Conservation (phyloP, 2,888 invertebrate genomes). For the Drosophila macrospina region DNA sequence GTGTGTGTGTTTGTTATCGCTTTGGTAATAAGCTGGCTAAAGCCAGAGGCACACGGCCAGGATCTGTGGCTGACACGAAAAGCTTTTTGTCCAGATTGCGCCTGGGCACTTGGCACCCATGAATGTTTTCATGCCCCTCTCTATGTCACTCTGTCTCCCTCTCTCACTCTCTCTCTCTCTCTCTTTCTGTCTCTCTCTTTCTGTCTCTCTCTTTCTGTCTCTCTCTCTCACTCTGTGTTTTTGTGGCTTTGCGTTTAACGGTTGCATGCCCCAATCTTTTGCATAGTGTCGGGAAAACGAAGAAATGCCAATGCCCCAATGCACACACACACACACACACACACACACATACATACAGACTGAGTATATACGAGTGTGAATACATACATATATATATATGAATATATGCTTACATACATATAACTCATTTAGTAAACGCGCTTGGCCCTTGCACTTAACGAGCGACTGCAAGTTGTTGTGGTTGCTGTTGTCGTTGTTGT, state of each 20-base stretch:
- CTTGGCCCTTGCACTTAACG: conserved; percentile 38
- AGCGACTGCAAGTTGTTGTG: conserved; percentile 19
- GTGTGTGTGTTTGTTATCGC: conserved; percentile 47
- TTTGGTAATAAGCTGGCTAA: conserved; percentile 60
- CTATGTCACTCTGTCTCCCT: too few species aligned
- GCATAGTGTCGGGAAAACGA: conserved; percentile 30
- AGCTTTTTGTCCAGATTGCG: conserved; percentile 65
- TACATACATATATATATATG: background rate
- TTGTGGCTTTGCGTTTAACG: conserved; percentile 47
- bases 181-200: background rate
- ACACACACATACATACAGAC: too few species aligned
- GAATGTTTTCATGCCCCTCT: conserved; percentile 7
- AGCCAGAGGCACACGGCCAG: conserved; percentile 58
- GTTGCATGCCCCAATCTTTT: conserved; percentile 55
- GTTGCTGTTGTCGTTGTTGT: conserved; percentile 8
- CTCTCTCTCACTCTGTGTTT: background rate
- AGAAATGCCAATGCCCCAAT: conserved; percentile 63
- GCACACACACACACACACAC: too few species aligned
- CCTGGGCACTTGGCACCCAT: conserved; percentile 45
- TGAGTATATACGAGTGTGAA: background rate
- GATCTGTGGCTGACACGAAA: conserved; percentile 65
- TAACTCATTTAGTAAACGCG: conserved; percentile 61
- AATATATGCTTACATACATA: conserved; percentile 43
- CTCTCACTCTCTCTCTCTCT: background rate
- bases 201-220: background rate